A percentile compares a stretch with the other conserved stretches of the same genome.
Conservation (phyloP, 2,888 invertebrate species). For the Orthonevra nobilis region DNA sequence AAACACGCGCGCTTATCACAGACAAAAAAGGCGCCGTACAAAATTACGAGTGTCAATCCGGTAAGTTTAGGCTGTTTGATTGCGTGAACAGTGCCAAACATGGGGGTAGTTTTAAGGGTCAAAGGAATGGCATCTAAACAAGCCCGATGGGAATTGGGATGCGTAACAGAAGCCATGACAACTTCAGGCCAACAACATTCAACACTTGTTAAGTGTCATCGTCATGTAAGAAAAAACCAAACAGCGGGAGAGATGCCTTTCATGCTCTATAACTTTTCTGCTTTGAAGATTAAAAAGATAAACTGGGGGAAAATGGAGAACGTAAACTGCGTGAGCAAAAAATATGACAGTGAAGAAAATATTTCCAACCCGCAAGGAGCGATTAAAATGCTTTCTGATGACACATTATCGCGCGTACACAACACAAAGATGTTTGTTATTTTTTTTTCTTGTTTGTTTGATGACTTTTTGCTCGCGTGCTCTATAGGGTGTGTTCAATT, state of each 20-base stretch:
- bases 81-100: neutral
- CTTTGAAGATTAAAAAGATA: conserved; percentile 49
- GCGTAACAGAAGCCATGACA: too few relatives aligned
- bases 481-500: conserved; percentile 2
- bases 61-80: neutral
- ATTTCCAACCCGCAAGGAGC: conserved; percentile 18
- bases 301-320: conserved; percentile 9
- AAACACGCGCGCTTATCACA: conserved; percentile 58
- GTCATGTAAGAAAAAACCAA: conserved; percentile 10
- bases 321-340: conserved; percentile 8
- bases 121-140: conserved; percentile 1
- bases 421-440: conserved; percentile 18
- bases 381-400: conserved; percentile 43
- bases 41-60: conserved; percentile 35
- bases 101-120: neutral
- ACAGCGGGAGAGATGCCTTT: conserved; percentile 30
- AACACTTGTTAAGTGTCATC: conserved; percentile 45
- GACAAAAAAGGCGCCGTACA: conserved; percentile 49
- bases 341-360: neutral
- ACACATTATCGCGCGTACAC: conserved; percentile 23
- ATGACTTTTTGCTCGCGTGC: neutral
- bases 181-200: conserved; percentile 3
- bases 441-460: conserved; percentile 1
- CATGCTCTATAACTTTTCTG: conserved; percentile 47
- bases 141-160: neutral